Conservation (phyloP, 2,797 vertebrate genomes). For the Bovichtus diacanthus region DNA sequence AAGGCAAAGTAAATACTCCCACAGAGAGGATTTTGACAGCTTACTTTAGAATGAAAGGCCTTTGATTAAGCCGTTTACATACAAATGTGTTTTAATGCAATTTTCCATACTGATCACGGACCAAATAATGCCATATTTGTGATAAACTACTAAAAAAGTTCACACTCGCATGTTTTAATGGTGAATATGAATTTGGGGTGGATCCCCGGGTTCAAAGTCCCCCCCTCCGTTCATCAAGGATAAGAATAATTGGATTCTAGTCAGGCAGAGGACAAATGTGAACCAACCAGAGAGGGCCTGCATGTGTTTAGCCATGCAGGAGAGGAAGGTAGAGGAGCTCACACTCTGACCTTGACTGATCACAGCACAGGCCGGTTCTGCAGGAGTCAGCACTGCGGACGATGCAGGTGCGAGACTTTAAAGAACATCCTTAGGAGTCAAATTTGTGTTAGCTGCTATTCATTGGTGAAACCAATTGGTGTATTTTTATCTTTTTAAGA, state of each 20-base stretch:
- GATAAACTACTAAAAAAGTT: background rate
- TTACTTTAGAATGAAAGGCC: conserved; percentile 7
- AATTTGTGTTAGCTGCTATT: conserved; percentile 21
- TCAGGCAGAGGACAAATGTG: conserved; percentile 45
- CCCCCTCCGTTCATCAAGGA: conserved; percentile 56
- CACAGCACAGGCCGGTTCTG: conserved; percentile 52
- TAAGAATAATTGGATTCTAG: conserved; percentile 65
- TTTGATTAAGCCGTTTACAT: background rate
- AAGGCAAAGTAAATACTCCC: background rate
- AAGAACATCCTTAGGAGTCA: conserved; percentile 4
- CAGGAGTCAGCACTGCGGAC: conserved; percentile 66
- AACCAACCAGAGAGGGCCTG: conserved; percentile 35
- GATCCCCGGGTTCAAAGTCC: background rate
- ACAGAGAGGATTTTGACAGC: background rate
- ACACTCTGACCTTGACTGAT: conserved; percentile 75
- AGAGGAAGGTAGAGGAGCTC: conserved; percentile 43
- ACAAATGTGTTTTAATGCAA: background rate
- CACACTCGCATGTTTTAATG: background rate
- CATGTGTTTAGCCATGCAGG: conserved; percentile 71
- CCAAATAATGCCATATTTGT: background rate
- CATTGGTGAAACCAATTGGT: conserved; percentile 21
- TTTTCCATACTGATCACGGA: background rate
- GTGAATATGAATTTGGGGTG: conserved; percentile 41
- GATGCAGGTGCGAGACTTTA: conserved; percentile 40
- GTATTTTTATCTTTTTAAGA: conserved; percentile 22